These are phyloP conservation scores for Zingel zingel DNA, from an alignment of 2,113 vertebrate genomes.

Conservation along the genomic window DNA sequence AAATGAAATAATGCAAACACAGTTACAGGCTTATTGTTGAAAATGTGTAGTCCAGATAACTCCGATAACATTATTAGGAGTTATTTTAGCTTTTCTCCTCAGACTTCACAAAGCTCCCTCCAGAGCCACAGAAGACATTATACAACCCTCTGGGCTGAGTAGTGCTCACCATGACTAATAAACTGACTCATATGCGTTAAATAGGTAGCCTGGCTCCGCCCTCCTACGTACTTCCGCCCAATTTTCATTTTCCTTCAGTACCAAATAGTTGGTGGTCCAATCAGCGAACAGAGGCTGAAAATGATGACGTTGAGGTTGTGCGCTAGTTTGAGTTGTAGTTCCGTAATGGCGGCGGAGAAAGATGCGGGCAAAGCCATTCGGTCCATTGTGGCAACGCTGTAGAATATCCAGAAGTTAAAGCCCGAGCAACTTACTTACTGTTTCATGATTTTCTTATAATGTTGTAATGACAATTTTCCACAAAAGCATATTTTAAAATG, in stretches of 20 bases:
- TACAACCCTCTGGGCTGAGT: neutral
- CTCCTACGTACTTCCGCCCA: too few relatives aligned
- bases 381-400: too few relatives aligned
- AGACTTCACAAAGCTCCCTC: neutral
- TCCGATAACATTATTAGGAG: neutral
- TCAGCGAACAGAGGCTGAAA: too few relatives aligned
- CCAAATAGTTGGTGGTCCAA: too few relatives aligned
- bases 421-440: neutral
- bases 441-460: slow-evolving; percentile 6
- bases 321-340: too few relatives aligned
- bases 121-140: neutral
- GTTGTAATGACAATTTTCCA: neutral
- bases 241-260: too few relatives aligned
- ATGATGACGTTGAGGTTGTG: too few relatives aligned
- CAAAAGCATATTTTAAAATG: neutral
- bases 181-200: neutral
- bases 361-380: too few relatives aligned
- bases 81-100: slow-evolving; percentile 12
- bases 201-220: neutral
- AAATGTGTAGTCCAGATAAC: neutral
- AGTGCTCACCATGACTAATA: neutral
- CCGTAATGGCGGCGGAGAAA: too few relatives aligned
- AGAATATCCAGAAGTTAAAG: too few relatives aligned
- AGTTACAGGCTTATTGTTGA: neutral
- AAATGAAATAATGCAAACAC: neutral